A percentile compares a stretch with the other conserved stretches of the same genome.
phyloP scores from a whole-genome alignment of 2,888 invertebrate species.

The Thymelicus lineola region DNA sequence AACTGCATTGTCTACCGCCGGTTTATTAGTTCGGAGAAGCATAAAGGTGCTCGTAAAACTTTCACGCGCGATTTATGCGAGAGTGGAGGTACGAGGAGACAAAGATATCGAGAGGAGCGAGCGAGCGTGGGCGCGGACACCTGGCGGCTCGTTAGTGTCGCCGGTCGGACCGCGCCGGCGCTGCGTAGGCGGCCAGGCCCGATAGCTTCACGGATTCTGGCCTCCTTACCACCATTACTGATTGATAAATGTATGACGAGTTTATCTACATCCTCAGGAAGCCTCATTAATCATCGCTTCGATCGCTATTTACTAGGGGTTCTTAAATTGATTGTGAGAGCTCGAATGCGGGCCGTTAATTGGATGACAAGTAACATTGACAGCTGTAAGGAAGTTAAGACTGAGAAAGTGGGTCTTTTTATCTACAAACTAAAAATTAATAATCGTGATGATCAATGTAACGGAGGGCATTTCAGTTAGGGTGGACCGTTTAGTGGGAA shows the following conservation, averaged over 20 bases:
- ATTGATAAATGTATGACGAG: slow-evolving; percentile 21
- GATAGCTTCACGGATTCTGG: slow-evolving; percentile 35
- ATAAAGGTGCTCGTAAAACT: slow-evolving; percentile 82
- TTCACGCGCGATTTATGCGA: slow-evolving; percentile 82
- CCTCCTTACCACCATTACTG: slow-evolving; percentile 5
- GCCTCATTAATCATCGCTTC: slow-evolving; percentile 18
- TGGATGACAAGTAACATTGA: slow-evolving; percentile 67
- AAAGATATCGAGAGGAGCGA: slow-evolving; percentile 77
- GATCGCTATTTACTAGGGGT: slow-evolving; percentile 48
- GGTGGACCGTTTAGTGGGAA: slow-evolving; percentile 58
- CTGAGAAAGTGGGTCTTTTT: slow-evolving; percentile 51
- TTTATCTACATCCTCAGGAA: slow-evolving; percentile 7
- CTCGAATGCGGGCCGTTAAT: slow-evolving; percentile 74
- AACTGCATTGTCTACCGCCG: slow-evolving; percentile 73
- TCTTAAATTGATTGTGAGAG: slow-evolving; percentile 67
- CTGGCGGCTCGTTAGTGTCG: slow-evolving; percentile 82
- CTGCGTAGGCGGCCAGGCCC: slow-evolving; percentile 42
- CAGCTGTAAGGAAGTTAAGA: slow-evolving; percentile 53
- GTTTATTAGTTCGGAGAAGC: slow-evolving; percentile 79
- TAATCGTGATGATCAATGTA: slow-evolving; percentile 31
- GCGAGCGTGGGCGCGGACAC: slow-evolving; percentile 79
- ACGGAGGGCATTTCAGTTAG: slow-evolving; percentile 49
- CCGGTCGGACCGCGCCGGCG: slow-evolving; percentile 55
- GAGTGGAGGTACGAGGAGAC: slow-evolving; percentile 73
- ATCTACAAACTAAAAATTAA: slow-evolving; percentile 46